Evolutionary conservation across 2,888 invertebrate genomes (phyloP), one percentile per base, ranked within the genome.

Genomic region (Incurvaria masculella): DNA sequence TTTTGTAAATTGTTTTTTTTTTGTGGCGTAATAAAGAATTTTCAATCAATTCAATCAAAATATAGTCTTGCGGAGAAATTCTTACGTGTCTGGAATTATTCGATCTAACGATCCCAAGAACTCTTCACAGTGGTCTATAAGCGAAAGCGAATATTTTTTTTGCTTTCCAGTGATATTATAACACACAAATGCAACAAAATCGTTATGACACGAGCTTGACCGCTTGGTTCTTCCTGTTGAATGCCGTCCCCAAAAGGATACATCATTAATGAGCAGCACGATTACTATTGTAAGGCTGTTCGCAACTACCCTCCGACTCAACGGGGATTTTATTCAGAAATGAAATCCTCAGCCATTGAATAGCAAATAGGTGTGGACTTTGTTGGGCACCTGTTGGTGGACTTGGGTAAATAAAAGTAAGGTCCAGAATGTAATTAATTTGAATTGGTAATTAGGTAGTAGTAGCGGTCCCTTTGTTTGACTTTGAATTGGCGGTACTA

Each of bases 221-320:
- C 33, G 33, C 3, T 33, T 33, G 33, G 33, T 14, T 8, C 8
- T n/a, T 33, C 11, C 33, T 33, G 33, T n/a, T 33, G 8, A 33
- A 33, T n/a, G 33, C 33, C 33, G 33, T 3, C 8, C 33, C 33
- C 11, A 3, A 10, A 23, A 33, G 33, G 33, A 58, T 76, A 65
- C 68, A 76, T 72, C 65, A 65, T 72, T 76, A 72, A 75, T 73
- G 69, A 63, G 53, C 51, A 63, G 60, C 63, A 61, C 69, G 68
- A 67, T 67, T 63, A 67, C 69, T 69, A 74, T 75, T 76, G 76
- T 76, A 33, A 33, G 33, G 14, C 33, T n/a, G 14, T 33, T 4
- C 33, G 11, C 33, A 33, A 33, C 33, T 33, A 33, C 33, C 33
- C 33, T 14, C n/a, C n/a, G n/a, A n/a, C n/a, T n/a, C n/a, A n/a